Evolutionary conservation across 2,888 invertebrate genomes (phyloP).

Genomic region (Stegophylla sp.): DNA sequence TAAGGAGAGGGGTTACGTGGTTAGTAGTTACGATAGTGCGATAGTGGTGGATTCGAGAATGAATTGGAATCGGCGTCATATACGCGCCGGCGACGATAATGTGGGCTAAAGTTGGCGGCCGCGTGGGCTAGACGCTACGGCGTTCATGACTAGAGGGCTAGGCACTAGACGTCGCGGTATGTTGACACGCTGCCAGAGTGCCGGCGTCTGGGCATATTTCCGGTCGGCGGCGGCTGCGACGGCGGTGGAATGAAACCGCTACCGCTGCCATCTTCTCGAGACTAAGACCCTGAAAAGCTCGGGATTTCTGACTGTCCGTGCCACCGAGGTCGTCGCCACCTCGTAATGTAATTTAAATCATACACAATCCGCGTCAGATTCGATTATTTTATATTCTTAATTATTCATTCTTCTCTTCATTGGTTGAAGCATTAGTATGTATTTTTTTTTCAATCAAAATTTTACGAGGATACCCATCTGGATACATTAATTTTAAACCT

Average conservation of each 20-base stretch:
- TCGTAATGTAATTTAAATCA: too few relatives aligned
- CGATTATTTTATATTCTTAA: not conserved
- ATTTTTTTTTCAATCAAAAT: too few relatives aligned
- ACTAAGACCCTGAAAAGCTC: constrained; percentile 34
- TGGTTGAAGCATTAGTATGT: too few relatives aligned
- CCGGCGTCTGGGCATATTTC: constrained; percentile 58
- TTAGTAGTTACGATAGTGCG: constrained; percentile 31
- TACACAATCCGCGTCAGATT: too few relatives aligned
- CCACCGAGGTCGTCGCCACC: too few relatives aligned
- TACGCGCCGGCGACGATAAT: constrained; percentile 16
- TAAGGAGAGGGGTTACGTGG: constrained; percentile 19
- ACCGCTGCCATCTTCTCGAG: not conserved
- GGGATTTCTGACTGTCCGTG: not conserved
- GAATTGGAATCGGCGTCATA: constrained; percentile 29
- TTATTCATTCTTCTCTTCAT: not conserved
- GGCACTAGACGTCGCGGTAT: constrained; percentile 59
- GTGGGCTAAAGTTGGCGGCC: constrained; percentile 59
- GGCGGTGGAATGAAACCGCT: not conserved
- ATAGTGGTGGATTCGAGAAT: not conserved
- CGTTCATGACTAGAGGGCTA: constrained; percentile 38
- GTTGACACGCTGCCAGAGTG: constrained; percentile 59
- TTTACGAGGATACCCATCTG: too few relatives aligned
- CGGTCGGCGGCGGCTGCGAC: constrained; percentile 39
- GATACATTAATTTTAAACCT: too few relatives aligned
- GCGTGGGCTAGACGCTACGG: constrained; percentile 54